Evolutionary conservation across 2,797 vertebrate species (phyloP), one percentile per base, ranked within the genome.

Genomic region (Acomys russatus): DNA sequence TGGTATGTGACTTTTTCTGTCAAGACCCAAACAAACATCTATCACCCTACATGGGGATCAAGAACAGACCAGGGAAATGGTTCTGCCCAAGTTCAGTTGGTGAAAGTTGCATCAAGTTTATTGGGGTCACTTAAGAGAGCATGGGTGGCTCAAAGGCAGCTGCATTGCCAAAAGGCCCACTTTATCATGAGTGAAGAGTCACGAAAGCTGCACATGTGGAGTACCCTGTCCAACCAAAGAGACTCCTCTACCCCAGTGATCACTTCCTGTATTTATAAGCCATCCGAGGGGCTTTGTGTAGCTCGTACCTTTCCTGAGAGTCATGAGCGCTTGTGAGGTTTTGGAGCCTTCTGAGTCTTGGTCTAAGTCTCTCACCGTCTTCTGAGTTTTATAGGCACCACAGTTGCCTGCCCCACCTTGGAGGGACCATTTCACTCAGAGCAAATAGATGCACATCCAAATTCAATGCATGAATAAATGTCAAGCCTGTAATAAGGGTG

Each of bases 391-490:
- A 59, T 28, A 30, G 35, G 4, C 33, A 11, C 23, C 3, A 44
- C 44, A 3, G 44, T 44, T 4, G 3, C 44, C 44, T 4, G 4
- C 30, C 44, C 12, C 38, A 0, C 8, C 6, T 11, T 3, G 3
- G n/a, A 25, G 33, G 23, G 68, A 59, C 56, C 20, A 17, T 66
- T 66, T 66, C 82, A 49, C 63, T 84, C 64, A 66, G 38, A 49
- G 28, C 9, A 22, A 49, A 84, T 6, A 84, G 17, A 25, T 66
- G 6, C 38, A 30, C 12, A 25, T 38, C 66, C 10, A 83, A 20
- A n/a, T 85, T 78, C 49, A 74, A 38, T 20, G 4, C 83, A 14
- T 20, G 7, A 25, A 1, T 82, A 3, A 22, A 15, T 33, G 79
- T n/a, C 10, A 14, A 22, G 25, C 33, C 35, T 44, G 12, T 30